Conservation (phyloP, 2,113 vertebrate species). For the Oreochromis niloticus region DNA sequence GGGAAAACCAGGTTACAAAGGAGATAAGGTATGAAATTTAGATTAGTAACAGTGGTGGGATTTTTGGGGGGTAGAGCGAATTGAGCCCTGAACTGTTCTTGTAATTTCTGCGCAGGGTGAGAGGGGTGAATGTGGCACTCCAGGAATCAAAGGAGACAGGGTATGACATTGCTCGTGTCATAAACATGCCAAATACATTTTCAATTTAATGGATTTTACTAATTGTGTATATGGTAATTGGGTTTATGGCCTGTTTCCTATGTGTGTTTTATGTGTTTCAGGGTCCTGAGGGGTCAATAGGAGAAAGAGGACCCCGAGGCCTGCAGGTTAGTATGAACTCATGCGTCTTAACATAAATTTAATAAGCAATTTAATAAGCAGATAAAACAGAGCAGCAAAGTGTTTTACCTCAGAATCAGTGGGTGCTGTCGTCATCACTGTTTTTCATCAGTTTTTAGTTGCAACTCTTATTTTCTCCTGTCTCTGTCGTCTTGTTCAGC, state of each 20-base stretch:
- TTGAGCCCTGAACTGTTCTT: not conserved
- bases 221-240: not conserved
- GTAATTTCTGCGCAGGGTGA: slow-evolving; percentile 74
- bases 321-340: slow-evolving; percentile 72
- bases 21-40: slow-evolving; percentile 78
- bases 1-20: slow-evolving; percentile 86
- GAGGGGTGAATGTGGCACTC: slow-evolving; percentile 86
- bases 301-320: slow-evolving; percentile 78
- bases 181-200: not conserved
- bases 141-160: slow-evolving; percentile 88
- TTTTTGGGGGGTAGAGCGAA: not conserved
- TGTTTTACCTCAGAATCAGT: not conserved
- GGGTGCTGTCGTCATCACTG: not conserved
- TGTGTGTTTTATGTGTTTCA: slow-evolving; percentile 32
- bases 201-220: not conserved
- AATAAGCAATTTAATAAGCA: not conserved
- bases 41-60: not conserved
- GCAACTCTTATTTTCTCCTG: not conserved
- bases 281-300: slow-evolving; percentile 82
- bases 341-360: not conserved
- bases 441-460: not conserved
- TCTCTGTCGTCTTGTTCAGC: not conserved
- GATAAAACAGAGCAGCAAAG: not conserved
- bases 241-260: not conserved
- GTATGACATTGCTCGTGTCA: slow-evolving; percentile 56